Evolutionary conservation across 2,888 invertebrate genomes (phyloP).

Genomic region (Drosophila lutescens): DNA sequence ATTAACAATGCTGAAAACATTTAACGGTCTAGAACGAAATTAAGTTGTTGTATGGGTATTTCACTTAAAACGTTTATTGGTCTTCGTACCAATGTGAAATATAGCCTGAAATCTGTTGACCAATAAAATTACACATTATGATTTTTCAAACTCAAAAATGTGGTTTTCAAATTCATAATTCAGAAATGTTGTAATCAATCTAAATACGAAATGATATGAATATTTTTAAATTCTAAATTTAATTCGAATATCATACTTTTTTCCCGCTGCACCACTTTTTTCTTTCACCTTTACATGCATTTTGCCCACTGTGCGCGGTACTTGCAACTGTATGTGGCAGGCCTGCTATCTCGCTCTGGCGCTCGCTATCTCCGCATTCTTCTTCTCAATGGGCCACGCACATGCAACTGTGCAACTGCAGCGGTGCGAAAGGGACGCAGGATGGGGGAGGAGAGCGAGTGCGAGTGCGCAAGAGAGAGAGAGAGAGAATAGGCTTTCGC

Average conservation of each 20-base stretch:
- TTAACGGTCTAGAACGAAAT: neutral
- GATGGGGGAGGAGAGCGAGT: neutral
- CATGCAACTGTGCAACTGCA: slow-evolving; percentile 30
- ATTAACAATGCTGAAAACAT: neutral
- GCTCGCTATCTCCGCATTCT: slow-evolving; percentile 38
- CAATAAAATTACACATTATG: too few species aligned
- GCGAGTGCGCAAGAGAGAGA: neutral
- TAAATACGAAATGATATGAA: too few species aligned
- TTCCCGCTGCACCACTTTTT: too few species aligned
- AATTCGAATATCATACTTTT: too few species aligned
- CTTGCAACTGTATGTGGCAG: slow-evolving; percentile 38
- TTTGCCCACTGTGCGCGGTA: slow-evolving; percentile 30
- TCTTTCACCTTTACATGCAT: neutral
- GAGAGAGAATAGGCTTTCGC: slow-evolving; percentile 5
- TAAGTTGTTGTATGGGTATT: neutral
- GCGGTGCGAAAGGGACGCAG: slow-evolving; percentile 11
- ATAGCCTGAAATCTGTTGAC: neutral
- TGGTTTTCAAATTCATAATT: too few species aligned
- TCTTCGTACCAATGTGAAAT: neutral
- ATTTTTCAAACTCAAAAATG: too few species aligned
- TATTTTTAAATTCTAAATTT: too few species aligned
- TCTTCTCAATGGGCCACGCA: slow-evolving; percentile 39
- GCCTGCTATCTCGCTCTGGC: slow-evolving; percentile 24
- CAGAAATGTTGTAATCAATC: too few species aligned
- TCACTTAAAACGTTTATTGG: neutral